Percentiles rank a stretch among this genome's conserved stretches.
phyloP scores from a whole-genome alignment of 2,888 invertebrate genomes.

The Drosophila austrosaltans region DNA sequence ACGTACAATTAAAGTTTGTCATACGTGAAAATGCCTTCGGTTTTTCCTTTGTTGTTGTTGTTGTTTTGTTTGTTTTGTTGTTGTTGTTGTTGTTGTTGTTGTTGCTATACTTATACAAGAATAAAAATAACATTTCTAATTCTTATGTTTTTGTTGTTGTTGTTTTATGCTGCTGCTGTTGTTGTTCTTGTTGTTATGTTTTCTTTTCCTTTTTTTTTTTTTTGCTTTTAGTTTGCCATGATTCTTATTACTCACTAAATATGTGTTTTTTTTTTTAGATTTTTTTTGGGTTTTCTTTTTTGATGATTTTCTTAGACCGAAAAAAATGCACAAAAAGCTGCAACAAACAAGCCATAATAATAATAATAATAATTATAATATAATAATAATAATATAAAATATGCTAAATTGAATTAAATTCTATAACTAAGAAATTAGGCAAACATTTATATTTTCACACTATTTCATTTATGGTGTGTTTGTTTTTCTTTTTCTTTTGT shows the following conservation, averaged over 20 bases:
- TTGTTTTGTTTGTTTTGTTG: background rate
- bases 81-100: slow-evolving; percentile 10
- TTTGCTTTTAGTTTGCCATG: slow-evolving; percentile 53
- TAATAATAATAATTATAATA: slow-evolving; percentile 55
- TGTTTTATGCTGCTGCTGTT: slow-evolving; percentile 26
- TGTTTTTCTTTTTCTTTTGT: background rate
- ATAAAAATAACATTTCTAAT: slow-evolving; percentile 71
- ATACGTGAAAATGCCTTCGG: slow-evolving; percentile 75
- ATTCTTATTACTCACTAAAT: slow-evolving; percentile 36
- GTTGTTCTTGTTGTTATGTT: slow-evolving; percentile 41
- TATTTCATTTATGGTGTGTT: background rate
- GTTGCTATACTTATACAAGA: slow-evolving; percentile 70
- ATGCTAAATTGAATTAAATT: slow-evolving; percentile 73
- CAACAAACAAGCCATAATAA: slow-evolving; percentile 82
- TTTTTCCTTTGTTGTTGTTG: slow-evolving; percentile 37
- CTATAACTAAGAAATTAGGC: slow-evolving; percentile 58
- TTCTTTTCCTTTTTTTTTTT: slow-evolving; percentile 29
- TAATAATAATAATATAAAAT: slow-evolving; percentile 54
- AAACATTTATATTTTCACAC: slow-evolving; percentile 27
- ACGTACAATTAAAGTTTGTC: slow-evolving; percentile 80
- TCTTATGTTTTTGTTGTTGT: slow-evolving; percentile 44
- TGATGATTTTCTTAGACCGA: slow-evolving; percentile 40
- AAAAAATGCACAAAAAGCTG: slow-evolving; percentile 82
- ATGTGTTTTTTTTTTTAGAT: slow-evolving; percentile 25
- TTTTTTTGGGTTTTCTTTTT: slow-evolving; percentile 7